These are phyloP conservation scores for Ceratosolen solmsi DNA, from an alignment of 1,140 invertebrate genomes.

Conservation along the genomic window DNA sequence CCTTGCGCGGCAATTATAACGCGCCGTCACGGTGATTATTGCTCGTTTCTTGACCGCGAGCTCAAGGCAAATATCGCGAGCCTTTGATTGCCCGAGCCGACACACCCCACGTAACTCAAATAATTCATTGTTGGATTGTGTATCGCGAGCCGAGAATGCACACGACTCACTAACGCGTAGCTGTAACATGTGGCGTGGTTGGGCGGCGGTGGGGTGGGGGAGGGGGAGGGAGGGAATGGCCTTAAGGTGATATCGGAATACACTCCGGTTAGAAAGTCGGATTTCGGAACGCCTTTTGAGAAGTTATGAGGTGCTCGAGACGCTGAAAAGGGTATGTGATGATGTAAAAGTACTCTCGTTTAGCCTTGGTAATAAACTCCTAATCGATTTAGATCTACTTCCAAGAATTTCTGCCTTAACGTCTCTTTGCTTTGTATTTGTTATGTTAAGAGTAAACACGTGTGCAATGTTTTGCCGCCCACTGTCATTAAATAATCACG, in stretches of 20 bases:
- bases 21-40: not conserved
- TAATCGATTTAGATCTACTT: not conserved
- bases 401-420: not conserved
- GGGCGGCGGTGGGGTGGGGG: no score
- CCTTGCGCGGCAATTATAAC: not conserved
- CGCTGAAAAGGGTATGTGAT: not conserved
- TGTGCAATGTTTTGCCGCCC: no score
- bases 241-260: not conserved
- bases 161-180: not conserved
- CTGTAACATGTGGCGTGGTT: no score
- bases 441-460: no score
- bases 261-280: not conserved
- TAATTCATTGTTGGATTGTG: not conserved
- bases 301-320: not conserved
- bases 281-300: not conserved
- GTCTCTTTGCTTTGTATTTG: not conserved
- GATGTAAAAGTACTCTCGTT: not conserved
- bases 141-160: not conserved
- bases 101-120: not conserved
- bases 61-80: not conserved
- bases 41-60: not conserved
- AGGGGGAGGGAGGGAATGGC: not conserved
- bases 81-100: not conserved
- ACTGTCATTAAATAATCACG: not conserved
- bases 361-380: not conserved